Base-by-base conservation (phyloP, 1,140 invertebrate species). In the Diorhabda elongata region DNA sequence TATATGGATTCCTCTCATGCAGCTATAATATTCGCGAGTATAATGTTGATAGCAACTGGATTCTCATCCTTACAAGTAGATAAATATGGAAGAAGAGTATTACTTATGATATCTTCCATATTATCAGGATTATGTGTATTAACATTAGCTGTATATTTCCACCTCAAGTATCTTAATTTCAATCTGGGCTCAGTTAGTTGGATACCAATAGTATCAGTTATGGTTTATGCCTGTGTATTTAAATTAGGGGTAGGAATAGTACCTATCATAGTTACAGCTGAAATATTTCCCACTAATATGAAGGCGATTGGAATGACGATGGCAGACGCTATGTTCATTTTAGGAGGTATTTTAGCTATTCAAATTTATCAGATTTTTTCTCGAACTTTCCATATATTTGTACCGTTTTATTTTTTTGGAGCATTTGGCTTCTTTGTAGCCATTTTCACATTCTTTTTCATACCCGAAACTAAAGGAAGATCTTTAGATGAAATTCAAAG, bases 381-480 rank as follows among this genome's bases (percentile, higher is more conserved):
- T 59, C 57, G 75, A 2, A 2, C 90, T 89, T 56, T 45, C 41
- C 83, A 85, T 0, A 74, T 82, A 8, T 80, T 83, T 66, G 82
- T 81, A 1, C 84, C 86, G 3, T 93, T 92, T 78, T 91, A 86
- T 84, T 77, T 91, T 42, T 93, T 91, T 77, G 83, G 87, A 2
- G 82, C 75, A 3, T 80, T 89, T 67, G 87, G 87, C 61, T 79
- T 83, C 6, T 44, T 88, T 42, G 88, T 88, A 2, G 79, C 84
- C 4, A 61, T 88, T 2, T 89, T 92, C 72, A 84, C 90, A 5
- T 82, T 83, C 8, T 80, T 88, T 57, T 78, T 89, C 44, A 84
- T 93, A 5, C 89, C 91, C 0, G 92, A 94, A 81, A 94, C 92
- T 0, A 92, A 92, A 81, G 91, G 91, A 0, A 90, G 89, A 74